Percentiles rank a stretch among this genome's conserved stretches.
Evolutionary conservation across 2,888 invertebrate genomes (phyloP).

Genomic region (Blastobasis lacticolella): DNA sequence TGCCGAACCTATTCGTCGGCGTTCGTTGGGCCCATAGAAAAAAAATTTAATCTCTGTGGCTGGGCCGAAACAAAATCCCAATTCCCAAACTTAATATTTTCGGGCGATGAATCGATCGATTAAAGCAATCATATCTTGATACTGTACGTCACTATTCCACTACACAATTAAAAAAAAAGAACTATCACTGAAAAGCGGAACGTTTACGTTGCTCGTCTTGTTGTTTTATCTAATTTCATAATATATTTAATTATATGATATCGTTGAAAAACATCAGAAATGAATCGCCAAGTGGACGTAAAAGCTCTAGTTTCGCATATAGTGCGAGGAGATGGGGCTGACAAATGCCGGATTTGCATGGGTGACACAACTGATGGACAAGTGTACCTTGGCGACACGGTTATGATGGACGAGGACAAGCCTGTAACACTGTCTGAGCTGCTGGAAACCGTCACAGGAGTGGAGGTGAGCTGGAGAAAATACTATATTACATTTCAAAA

Average conservation of each 20-base stretch:
- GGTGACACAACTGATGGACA: slow-evolving; percentile 62
- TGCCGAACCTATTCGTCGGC: too few relatives aligned
- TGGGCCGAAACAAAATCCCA: too few relatives aligned
- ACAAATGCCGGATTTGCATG: slow-evolving; percentile 65
- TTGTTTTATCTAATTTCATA: neutral
- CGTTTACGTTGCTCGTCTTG: neutral
- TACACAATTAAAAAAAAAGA: too few relatives aligned
- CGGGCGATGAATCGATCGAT: too few relatives aligned
- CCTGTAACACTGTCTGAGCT: slow-evolving; percentile 56
- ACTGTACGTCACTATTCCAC: too few relatives aligned
- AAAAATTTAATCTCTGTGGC: too few relatives aligned
- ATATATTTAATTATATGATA: neutral
- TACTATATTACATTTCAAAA: slow-evolving; percentile 10
- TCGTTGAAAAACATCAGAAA: slow-evolving; percentile 21
- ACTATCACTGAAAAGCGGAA: too few relatives aligned
- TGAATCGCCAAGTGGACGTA: slow-evolving; percentile 56
- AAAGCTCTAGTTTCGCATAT: slow-evolving; percentile 65
- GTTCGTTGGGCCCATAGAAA: too few relatives aligned
- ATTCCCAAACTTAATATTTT: too few relatives aligned
- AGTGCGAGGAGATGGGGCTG: slow-evolving; percentile 55
- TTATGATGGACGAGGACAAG: slow-evolving; percentile 60
- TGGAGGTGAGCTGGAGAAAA: slow-evolving; percentile 39
- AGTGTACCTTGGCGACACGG: slow-evolving; percentile 59
- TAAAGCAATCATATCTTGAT: too few relatives aligned
- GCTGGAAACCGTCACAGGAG: slow-evolving; percentile 55